These are phyloP conservation scores for Lophius americanus DNA, from an alignment of 2,797 vertebrate genomes.

Conservation along the genomic window DNA sequence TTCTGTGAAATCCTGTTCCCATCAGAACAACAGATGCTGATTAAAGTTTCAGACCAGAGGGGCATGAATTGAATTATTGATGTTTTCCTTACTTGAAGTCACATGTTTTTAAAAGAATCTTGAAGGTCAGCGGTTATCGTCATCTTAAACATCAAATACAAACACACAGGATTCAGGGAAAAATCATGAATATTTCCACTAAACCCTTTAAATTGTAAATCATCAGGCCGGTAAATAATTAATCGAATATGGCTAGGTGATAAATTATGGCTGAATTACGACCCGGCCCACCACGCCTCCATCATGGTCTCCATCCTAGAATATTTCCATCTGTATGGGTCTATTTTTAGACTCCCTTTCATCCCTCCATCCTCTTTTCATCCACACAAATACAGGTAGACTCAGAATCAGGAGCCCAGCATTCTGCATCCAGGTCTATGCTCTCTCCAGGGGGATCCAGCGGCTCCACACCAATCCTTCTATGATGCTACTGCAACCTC, in stretches of 20 bases:
- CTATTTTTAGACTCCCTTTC: constrained; percentile 22
- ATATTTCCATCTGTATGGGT: constrained; percentile 12
- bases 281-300: constrained; percentile 21
- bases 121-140: constrained; percentile 20
- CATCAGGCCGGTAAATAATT: constrained; percentile 71
- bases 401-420: constrained; percentile 15
- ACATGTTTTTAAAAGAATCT: constrained; percentile 26
- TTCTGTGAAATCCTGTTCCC: constrained; percentile 38
- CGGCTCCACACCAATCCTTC: constrained; percentile 43
- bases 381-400: not conserved
- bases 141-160: constrained; percentile 21
- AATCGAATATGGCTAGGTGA: constrained; percentile 60
- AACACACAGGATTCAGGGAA: not conserved
- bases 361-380: constrained; percentile 20
- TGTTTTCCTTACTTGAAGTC: constrained; percentile 50
- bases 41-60: constrained; percentile 43
- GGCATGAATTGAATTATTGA: constrained; percentile 29
- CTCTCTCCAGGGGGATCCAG: constrained; percentile 40
- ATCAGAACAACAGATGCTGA: constrained; percentile 52
- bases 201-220: constrained; percentile 63
- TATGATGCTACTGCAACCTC: constrained; percentile 42
- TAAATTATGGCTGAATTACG: constrained; percentile 59
- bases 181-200: constrained; percentile 47
- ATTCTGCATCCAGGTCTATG: constrained; percentile 22
- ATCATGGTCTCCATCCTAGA: constrained; percentile 10